Conservation (phyloP, 2,797 vertebrate species). For the Lateolabrax maculatus region DNA sequence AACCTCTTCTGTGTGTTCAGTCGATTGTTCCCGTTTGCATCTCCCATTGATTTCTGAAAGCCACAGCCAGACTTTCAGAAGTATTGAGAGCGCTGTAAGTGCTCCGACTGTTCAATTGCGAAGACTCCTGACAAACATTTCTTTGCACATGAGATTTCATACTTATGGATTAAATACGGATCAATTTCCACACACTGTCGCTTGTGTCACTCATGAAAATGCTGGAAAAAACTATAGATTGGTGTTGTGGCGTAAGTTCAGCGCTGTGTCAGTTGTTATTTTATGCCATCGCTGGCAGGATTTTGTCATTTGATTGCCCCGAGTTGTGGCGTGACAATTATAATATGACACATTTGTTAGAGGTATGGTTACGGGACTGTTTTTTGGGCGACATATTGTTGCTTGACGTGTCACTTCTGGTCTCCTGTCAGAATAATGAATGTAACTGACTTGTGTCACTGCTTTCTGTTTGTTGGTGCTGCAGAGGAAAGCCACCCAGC, state of each 20-base stretch:
- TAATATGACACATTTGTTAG: not conserved
- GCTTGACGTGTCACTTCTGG: not conserved
- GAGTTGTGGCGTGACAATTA: not conserved
- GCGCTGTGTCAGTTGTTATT: not conserved
- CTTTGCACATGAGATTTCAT: constrained; percentile 31
- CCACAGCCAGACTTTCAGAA: constrained; percentile 44
- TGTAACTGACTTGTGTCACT: not conserved
- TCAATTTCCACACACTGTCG: constrained; percentile 32
- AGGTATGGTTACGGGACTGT: not conserved
- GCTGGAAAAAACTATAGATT: not conserved
- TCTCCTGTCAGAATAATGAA: constrained; percentile 3
- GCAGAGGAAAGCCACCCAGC: not conserved
- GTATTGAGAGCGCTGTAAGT: constrained; percentile 34
- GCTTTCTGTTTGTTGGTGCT: not conserved
- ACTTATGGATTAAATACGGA: constrained; percentile 31
- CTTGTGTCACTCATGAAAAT: constrained; percentile 17
- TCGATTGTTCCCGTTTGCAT: constrained; percentile 69
- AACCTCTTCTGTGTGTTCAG: constrained; percentile 46
- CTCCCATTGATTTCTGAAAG: constrained; percentile 66
- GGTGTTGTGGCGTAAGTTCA: not conserved
- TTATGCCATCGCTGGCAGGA: not conserved
- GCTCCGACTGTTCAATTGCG: constrained; percentile 37
- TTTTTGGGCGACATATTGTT: not conserved
- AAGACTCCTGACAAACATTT: constrained; percentile 40
- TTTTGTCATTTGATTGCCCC: not conserved